phyloP scores from a whole-genome alignment of 2,888 invertebrate genomes.

The Mycalesis mineus region DNA sequence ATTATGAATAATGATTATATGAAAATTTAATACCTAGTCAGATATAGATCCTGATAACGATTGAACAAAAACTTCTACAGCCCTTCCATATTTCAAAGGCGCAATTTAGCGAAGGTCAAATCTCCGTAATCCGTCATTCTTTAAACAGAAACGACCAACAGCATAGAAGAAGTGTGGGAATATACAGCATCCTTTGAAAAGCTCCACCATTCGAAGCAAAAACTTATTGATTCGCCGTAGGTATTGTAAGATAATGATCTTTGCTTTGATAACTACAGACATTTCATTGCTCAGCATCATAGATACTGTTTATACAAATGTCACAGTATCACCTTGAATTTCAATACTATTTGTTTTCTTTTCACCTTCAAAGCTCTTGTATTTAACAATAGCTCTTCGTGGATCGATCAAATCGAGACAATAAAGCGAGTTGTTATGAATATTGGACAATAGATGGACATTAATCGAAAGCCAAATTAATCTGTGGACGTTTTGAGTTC shows the following conservation, averaged over 20 bases:
- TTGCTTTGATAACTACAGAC: constrained; percentile 39
- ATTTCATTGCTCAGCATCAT: constrained; percentile 16
- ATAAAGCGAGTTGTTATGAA: constrained; percentile 32
- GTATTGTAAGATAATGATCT: constrained; percentile 56
- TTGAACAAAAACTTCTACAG: neutral
- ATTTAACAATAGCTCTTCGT: constrained; percentile 21
- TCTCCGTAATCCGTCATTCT: neutral
- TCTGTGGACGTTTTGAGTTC: constrained; percentile 60
- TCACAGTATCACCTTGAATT: constrained; percentile 49
- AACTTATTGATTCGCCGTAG: constrained; percentile 54
- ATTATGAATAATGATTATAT: too few relatives aligned
- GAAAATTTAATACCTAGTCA: too few relatives aligned
- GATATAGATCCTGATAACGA: too few relatives aligned
- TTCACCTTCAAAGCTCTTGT: constrained; percentile 23
- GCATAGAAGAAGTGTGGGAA: constrained; percentile 1
- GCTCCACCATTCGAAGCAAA: constrained; percentile 28
- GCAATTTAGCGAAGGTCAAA: neutral
- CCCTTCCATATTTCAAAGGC: neutral
- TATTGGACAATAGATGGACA: constrained; percentile 39
- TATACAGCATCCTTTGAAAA: constrained; percentile 10
- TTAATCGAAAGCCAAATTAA: constrained; percentile 17
- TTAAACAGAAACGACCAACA: neutral
- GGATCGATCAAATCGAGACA: constrained; percentile 28
- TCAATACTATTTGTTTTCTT: constrained; percentile 30
- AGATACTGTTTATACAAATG: constrained; percentile 25